Base-by-base conservation (phyloP, 2,888 invertebrate genomes). In the Mimumesa dahlbomi region DNA sequence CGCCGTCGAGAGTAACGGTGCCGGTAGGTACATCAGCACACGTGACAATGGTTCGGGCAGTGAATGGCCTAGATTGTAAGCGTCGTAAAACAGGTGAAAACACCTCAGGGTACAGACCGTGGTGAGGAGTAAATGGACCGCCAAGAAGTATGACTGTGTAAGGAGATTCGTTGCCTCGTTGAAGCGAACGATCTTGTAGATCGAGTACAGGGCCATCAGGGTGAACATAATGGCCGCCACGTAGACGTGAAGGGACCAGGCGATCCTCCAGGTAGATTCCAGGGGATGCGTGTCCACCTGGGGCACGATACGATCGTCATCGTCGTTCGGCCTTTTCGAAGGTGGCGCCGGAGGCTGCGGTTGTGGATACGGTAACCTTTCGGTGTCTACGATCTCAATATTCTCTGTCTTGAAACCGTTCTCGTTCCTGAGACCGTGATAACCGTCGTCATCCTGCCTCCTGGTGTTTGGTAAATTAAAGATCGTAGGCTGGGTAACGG, bases 211-310 rank as follows among this genome's bases (percentile, higher is more conserved):
- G 0, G 96, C 96, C 81, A 98, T 90, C 9, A 97, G 91, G 0
- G 95, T 94, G 87, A 97, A 98, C 84, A 96, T 92, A 13, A 95
- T 93, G 0, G 97, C 97, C 0, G 95, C 95, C 38, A 96, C 90
- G 90, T 97, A 98, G 3, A 97, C 94, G 87, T 98, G 97, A 6
- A 97, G 93, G 84, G 97, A 95, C 97, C 97, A 97, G 1, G 96
- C 96, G 75, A 96, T 94, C 0, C 94, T 93, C 94, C 96, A 95
- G 0, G 94, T 94, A 0, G 91, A 91, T 1, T 92, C 92, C 11
- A 86, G 65, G 5, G 87, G 85, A 77, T 87, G 85, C n/a, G 84
- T 82, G 0, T 91, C 90, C 14, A 91, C 89, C 75, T 91, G 91
- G 4, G 87, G 84, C 0, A 91, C 80, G 19, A 77, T 72, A 14